A percentile compares a stretch with the other conserved stretches of the same genome.
phyloP scores from a whole-genome alignment of 2,888 invertebrate species.

The Polia nebulosa region DNA sequence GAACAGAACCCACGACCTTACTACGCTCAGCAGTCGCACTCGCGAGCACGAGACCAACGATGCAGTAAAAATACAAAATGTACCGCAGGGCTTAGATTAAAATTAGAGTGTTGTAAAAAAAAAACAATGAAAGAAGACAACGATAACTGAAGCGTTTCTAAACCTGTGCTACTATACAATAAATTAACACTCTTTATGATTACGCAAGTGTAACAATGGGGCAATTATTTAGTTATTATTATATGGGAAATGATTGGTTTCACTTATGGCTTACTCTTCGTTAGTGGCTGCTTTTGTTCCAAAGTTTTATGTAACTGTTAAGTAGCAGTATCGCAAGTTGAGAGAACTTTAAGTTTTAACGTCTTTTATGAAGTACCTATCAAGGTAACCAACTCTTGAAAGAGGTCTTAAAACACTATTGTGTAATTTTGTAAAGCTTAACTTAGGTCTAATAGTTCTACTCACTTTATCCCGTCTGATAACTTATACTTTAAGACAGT shows the following conservation, averaged over 20 bases:
- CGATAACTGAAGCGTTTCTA: slow-evolving; percentile 23
- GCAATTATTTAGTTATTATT: slow-evolving; percentile 62
- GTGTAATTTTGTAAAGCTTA: slow-evolving; percentile 28
- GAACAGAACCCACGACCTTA: no score
- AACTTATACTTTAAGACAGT: slow-evolving; percentile 19
- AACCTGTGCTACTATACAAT: slow-evolving; percentile 42
- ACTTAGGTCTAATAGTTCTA: slow-evolving; percentile 25
- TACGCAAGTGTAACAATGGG: slow-evolving; percentile 63
- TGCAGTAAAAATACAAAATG: no score
- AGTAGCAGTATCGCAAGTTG: slow-evolving; percentile 46
- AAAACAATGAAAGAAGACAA: slow-evolving; percentile 41
- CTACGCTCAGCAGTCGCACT: no score
- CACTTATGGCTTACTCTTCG: slow-evolving; percentile 60
- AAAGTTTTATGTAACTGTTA: slow-evolving; percentile 61
- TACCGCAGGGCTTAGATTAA: slow-evolving; percentile 3
- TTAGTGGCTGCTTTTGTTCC: slow-evolving; percentile 60
- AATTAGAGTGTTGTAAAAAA: slow-evolving; percentile 28
- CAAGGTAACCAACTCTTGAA: slow-evolving; percentile 47
- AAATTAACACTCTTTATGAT: slow-evolving; percentile 55
- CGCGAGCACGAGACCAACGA: no score
- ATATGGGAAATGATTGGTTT: slow-evolving; percentile 67
- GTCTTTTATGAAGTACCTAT: slow-evolving; percentile 47
- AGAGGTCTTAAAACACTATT: slow-evolving; percentile 43
- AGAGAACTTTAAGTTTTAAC: slow-evolving; percentile 47
- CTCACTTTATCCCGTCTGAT: slow-evolving; percentile 7